phyloP scores from a whole-genome alignment of 2,888 invertebrate species.

The Aspidiotus destructor region DNA sequence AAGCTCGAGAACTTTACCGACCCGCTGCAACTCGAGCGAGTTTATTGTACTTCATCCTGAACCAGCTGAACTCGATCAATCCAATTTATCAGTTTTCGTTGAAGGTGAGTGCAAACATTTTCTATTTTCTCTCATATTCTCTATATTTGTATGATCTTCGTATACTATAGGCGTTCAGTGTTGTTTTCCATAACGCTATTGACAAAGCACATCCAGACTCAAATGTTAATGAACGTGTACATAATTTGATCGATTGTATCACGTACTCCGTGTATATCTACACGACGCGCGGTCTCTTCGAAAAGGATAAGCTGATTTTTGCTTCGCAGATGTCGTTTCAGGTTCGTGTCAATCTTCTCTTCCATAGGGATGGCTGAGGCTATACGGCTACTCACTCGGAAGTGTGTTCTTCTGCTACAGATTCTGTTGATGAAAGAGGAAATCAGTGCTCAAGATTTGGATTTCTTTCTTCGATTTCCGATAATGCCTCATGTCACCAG shows the following conservation, averaged over 20 bases:
- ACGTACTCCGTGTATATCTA: conserved; percentile 91
- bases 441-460: conserved; percentile 72
- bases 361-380: no score
- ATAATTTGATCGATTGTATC: conserved; percentile 87
- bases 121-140: not conserved
- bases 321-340: conserved; percentile 93
- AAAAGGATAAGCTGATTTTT: conserved; percentile 92
- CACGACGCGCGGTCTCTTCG: conserved; percentile 86
- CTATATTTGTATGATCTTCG: not conserved
- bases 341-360: conserved; percentile 44
- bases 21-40: conserved; percentile 89
- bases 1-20: conserved; percentile 78
- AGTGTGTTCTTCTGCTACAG: conserved; percentile 44
- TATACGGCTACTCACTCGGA: no score
- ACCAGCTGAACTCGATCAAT: conserved; percentile 90
- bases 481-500: conserved; percentile 84
- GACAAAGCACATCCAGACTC: conserved; percentile 73
- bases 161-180: conserved; percentile 70
- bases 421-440: conserved; percentile 79
- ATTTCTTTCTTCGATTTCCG: conserved; percentile 86
- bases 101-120: conserved; percentile 52
- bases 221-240: conserved; percentile 66
- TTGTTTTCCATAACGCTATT: conserved; percentile 95
- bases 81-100: conserved; percentile 95
- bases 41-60: conserved; percentile 85